Evolutionary conservation across 1,140 invertebrate genomes (phyloP), one percentile per base, ranked within the genome.

Genomic region (Lasaia peninsularis): DNA sequence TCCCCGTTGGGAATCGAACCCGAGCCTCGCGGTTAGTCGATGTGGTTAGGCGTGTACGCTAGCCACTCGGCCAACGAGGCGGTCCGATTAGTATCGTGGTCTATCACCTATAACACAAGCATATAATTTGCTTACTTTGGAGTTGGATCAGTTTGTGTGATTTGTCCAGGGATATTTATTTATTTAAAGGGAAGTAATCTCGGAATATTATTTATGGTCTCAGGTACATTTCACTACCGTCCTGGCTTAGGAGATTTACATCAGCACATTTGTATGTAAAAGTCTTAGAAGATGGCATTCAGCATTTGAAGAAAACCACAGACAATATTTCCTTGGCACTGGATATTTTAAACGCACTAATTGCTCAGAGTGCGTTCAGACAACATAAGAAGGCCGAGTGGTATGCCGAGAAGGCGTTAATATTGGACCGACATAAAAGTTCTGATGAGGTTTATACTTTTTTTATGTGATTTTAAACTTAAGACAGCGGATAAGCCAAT

Each of bases 341-440:
- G 8, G 64, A 81, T 0, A 78, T 90, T 2, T 56, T 89, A 0
- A 60, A 65, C 1, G 28, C 34, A 0, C 40, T 89, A 7, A 71
- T 85, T 18, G 37, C 37, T 1, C 85, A 90, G 58, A 67, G 51
- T 9, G 28, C 48, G 0, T 89, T 80, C 59, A 69, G 80, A 49
- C 73, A 79, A 53, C 79, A 89, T 44, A 80, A 76, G 18, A 78
- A 73, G 31, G 69, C 75, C 0, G 62, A 72, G 9, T 90, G 86
- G 88, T 88, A 83, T 58, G 58, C 71, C 0, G 86, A 90, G 33
- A 86, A 80, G 33, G 75, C 85, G 7, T 63, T 89, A 0, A 79
- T 90, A 28, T 56, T 85, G n/a, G 80, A 89, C n/a, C 82, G 61
- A 33, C 40, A 78, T 24, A 14, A 52, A 4, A 32, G 60, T 20